Base-by-base conservation (phyloP, 2,113 vertebrate species). In the human region DNA sequence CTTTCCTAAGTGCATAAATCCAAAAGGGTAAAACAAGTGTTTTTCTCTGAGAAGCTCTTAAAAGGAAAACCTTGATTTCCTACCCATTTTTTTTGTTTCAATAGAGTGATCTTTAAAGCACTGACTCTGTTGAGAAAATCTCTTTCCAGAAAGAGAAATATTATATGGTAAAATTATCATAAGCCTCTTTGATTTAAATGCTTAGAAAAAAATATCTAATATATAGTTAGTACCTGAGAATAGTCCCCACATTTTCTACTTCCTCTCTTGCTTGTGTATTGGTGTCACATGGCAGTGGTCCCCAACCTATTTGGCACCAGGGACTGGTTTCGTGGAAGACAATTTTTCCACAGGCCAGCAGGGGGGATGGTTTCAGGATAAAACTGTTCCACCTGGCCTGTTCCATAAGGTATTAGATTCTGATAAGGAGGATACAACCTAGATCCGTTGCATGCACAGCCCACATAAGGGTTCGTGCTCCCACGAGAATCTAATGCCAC, bases 81-180 rank as follows among this genome's bases (percentile, higher is more conserved):
- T 84, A 70, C 0, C 20, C 92, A 40, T 70, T 70, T 97, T 97
- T 59, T 64, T 90, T 79, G 22, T 95, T 96, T 90, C 13, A 90
- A 57, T 0, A 94, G 55, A 94, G 55, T 72, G 40, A 72, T 32
- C 17, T 95, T 90, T 90, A 92, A 94, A 96, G 17, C 35, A 90
- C 64, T 48, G 38, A 96, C 4, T 8, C 8, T 90, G 78, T 11
- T 55, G 16, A 92, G 30, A 91, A 90, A 94, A 66, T 45, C 22
- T 57, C 59, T 87, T 68, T 75, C 70, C 43, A 82, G 40, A 75
- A 84, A 96, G 57, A 72, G 0, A 93, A 96, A 79, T 12, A 94
- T 38, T 35, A 35, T 7, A 61, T 1, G 12, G 27, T 87, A 57
- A 97, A 89, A 75, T 32, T 48, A 96, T 6, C 6, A 14, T 50